phyloP scores from a whole-genome alignment of 2,797 vertebrate genomes.

The Gastrophryne carolinensis region DNA sequence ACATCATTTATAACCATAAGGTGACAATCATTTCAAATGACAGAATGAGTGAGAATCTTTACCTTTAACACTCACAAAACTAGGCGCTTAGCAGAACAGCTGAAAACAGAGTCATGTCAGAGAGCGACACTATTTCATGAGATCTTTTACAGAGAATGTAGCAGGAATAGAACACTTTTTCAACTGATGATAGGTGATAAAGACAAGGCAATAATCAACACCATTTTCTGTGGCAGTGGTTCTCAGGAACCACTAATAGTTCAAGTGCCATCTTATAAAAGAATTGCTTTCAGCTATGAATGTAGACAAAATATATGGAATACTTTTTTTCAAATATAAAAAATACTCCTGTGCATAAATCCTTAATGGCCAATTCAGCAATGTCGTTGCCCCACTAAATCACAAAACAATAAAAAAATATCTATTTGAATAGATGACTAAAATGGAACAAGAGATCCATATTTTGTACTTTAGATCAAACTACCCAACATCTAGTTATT shows the following conservation, averaged over 20 bases:
- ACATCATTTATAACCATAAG: neutral
- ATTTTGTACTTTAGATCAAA: too few species aligned
- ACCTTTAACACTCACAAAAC: neutral
- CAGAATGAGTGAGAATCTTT: neutral
- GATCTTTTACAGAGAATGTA: slow-evolving; percentile 4
- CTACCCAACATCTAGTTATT: too few species aligned
- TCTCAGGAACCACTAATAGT: neutral
- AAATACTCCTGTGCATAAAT: too few species aligned
- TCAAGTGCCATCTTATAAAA: neutral
- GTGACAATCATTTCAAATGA: neutral
- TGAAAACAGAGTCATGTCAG: neutral
- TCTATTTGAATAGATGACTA: too few species aligned
- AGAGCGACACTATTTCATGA: neutral
- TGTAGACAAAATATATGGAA: neutral
- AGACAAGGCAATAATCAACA: neutral
- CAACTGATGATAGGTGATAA: slow-evolving; percentile 11
- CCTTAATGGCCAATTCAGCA: too few species aligned
- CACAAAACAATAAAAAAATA: too few species aligned
- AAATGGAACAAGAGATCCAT: too few species aligned
- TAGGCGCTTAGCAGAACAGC: neutral
- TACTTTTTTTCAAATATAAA: neutral
- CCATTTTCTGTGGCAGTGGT: slow-evolving; percentile 8
- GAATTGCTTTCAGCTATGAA: neutral
- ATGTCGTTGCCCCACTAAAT: too few species aligned
- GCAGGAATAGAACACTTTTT: neutral